Percentiles rank a stretch among this genome's conserved stretches.
These are phyloP conservation scores for Melinaea marsaeus DNA, from an alignment of 2,888 invertebrate species.

Conservation along the genomic window DNA sequence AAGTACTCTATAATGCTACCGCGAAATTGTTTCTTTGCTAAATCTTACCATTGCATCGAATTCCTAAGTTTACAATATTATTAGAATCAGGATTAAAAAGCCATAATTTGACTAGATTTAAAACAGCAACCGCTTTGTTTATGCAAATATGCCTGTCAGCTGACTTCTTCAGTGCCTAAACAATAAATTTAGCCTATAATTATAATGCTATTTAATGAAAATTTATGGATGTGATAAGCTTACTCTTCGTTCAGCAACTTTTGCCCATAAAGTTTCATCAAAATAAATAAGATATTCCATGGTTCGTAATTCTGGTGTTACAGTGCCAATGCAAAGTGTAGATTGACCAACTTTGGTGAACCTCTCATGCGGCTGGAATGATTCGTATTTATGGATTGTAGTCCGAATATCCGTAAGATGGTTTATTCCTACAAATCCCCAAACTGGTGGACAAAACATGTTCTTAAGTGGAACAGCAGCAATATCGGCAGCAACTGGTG, in stretches of 20 bases:
- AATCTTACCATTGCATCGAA: slow-evolving; percentile 71
- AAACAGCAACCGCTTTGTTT: slow-evolving; percentile 58
- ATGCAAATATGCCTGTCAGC: slow-evolving; percentile 34
- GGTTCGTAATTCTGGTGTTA: slow-evolving; percentile 73
- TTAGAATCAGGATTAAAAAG: slow-evolving; percentile 54
- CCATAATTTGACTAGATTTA: slow-evolving; percentile 74
- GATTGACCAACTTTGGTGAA: slow-evolving; percentile 69
- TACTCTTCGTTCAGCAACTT: slow-evolving; percentile 58
- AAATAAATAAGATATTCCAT: slow-evolving; percentile 71
- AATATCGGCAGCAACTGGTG: slow-evolving; percentile 59
- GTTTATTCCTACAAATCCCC: slow-evolving; percentile 80
- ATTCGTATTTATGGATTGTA: slow-evolving; percentile 72
- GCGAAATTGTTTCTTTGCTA: slow-evolving; percentile 10
- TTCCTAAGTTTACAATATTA: slow-evolving; percentile 73
- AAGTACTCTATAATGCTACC: too few species aligned
- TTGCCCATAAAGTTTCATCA: slow-evolving; percentile 57
- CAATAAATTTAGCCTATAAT: not conserved
- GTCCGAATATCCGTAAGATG: slow-evolving; percentile 75
- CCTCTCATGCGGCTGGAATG: slow-evolving; percentile 71
- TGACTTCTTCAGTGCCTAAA: slow-evolving; percentile 39
- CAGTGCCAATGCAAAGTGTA: slow-evolving; percentile 68
- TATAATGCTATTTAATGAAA: not conserved
- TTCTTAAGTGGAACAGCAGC: slow-evolving; percentile 65
- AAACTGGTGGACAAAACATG: slow-evolving; percentile 80
- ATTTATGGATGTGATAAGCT: slow-evolving; percentile 9